phyloP scores from a whole-genome alignment of 2,888 invertebrate genomes.

The Sminthurinus aureus region DNA sequence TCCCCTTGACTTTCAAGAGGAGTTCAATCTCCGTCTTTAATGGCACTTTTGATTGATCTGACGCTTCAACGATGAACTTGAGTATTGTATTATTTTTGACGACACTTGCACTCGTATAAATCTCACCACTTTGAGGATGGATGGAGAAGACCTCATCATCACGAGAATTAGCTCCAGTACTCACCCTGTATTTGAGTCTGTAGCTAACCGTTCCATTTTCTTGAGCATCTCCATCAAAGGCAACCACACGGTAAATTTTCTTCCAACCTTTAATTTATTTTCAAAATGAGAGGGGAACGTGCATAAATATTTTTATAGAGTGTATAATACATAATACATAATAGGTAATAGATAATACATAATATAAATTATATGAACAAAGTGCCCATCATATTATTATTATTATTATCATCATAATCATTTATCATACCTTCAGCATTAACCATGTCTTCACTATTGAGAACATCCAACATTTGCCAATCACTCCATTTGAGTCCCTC shows the following conservation, averaged over 20 bases:
- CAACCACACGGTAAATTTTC: conserved; percentile 72
- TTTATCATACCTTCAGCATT: conserved; percentile 34
- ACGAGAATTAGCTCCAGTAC: conserved; percentile 46
- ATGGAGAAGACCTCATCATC: conserved; percentile 77
- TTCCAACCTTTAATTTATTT: conserved; percentile 47
- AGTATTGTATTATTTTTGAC: conserved; percentile 55
- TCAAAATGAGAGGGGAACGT: not conserved
- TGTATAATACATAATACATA: not conserved
- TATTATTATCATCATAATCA: no score
- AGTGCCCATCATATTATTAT: no score
- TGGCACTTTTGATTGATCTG: conserved; percentile 50
- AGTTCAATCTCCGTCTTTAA: conserved; percentile 51
- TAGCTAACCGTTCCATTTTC: conserved; percentile 85
- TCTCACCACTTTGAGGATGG: conserved; percentile 80
- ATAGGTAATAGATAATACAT: no score
- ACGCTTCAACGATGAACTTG: conserved; percentile 62
- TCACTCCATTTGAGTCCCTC: conserved; percentile 58
- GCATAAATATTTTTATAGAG: not conserved
- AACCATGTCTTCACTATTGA: conserved; percentile 38
- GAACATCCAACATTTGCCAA: conserved; percentile 53
- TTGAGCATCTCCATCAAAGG: conserved; percentile 82
- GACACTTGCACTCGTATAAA: conserved; percentile 69
- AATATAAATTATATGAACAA: no score
- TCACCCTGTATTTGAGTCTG: conserved; percentile 64
- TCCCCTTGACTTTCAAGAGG: conserved; percentile 51